Evolutionary conservation across 2,113 vertebrate genomes (phyloP), one percentile per base, ranked within the genome.

Genomic region (Seriola dumerili): DNA sequence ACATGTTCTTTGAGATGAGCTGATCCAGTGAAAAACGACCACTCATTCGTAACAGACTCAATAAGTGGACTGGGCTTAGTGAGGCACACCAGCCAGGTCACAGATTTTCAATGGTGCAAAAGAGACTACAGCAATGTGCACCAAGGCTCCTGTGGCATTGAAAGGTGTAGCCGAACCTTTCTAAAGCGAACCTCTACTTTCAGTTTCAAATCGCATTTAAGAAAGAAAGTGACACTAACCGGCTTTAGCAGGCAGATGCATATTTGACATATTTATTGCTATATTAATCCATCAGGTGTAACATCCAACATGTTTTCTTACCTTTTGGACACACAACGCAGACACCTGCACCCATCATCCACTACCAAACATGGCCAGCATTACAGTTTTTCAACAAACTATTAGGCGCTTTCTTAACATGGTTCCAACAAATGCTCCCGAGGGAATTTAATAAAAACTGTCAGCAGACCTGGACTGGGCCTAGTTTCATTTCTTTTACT

Each of bases 1-100:
- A 93, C 67, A 95, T 95, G 94, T 96, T 94, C 92, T 96, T 96
- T 84, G 94, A 96, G 87, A 94, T 93, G 93, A 96, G 93, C 89
- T 96, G 91, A 95, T 52, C 4, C n/a, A 17, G 42, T 17, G n/a
- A 76, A 40, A 23, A 58, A 25, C 7, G 34, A 29, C 1, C 40
- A 57, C 11, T 46, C 5, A 29, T 12, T 3, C 44, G 17, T 17
- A 42, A 73, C 7, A 13, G 29, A 68, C 38, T 40, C 38, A 40
- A 40, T 10, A 62, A 29, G 12, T 14, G 16, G 36, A 50, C 72
- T 29, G 32, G 8, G 36, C 5, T n/a, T 17, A 36, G 16, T 7
- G 32, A 58, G 19, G 8, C 16, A 38, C 34, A 57, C 34, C 57
- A 42, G 29, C 13, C 34, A n/a, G 10, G 23, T 38, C 42, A 75